These are phyloP conservation scores for Schizopygopsis malacanthus DNA, from an alignment of 2,797 vertebrate genomes.

Conservation along the genomic window DNA sequence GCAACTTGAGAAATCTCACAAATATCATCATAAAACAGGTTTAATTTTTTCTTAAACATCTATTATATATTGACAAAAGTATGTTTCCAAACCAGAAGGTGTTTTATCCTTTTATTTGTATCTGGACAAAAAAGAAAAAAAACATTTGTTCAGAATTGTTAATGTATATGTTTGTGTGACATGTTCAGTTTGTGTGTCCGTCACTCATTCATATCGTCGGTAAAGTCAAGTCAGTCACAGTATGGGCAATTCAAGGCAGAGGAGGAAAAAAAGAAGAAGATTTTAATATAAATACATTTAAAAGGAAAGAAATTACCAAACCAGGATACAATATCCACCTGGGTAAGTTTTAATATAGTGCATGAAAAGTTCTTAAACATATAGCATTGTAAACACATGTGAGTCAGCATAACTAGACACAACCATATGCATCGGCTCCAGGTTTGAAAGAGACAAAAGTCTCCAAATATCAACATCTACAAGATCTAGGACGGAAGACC, in stretches of 20 bases:
- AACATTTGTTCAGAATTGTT: slow-evolving; percentile 77
- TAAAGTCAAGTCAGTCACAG: slow-evolving; percentile 86
- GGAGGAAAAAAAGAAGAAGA: slow-evolving; percentile 69
- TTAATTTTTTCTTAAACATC: no score
- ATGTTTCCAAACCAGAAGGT: slow-evolving; percentile 68
- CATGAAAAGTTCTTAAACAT: slow-evolving; percentile 77
- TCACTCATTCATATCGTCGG: slow-evolving; percentile 87
- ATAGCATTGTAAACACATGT: slow-evolving; percentile 81
- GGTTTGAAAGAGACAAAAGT: slow-evolving; percentile 67
- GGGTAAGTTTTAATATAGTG: slow-evolving; percentile 71
- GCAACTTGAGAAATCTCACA: not conserved
- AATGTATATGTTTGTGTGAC: slow-evolving; percentile 81
- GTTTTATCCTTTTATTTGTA: slow-evolving; percentile 85
- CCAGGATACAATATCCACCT: slow-evolving; percentile 70
- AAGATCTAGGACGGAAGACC: slow-evolving; percentile 84
- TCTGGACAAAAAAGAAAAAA: slow-evolving; percentile 80
- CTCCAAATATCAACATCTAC: slow-evolving; percentile 73
- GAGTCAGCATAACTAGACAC: slow-evolving; percentile 70
- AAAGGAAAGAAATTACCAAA: slow-evolving; percentile 74
- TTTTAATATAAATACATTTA: slow-evolving; percentile 80
- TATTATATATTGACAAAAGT: slow-evolving; percentile 47
- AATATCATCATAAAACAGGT: not conserved
- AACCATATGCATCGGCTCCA: slow-evolving; percentile 68
- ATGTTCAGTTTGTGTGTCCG: slow-evolving; percentile 81
- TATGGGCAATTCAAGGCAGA: slow-evolving; percentile 78